A percentile compares a stretch with the other conserved stretches of the same genome.
Conservation (phyloP, 2,888 invertebrate species). For the Phaedon cochleariae region DNA sequence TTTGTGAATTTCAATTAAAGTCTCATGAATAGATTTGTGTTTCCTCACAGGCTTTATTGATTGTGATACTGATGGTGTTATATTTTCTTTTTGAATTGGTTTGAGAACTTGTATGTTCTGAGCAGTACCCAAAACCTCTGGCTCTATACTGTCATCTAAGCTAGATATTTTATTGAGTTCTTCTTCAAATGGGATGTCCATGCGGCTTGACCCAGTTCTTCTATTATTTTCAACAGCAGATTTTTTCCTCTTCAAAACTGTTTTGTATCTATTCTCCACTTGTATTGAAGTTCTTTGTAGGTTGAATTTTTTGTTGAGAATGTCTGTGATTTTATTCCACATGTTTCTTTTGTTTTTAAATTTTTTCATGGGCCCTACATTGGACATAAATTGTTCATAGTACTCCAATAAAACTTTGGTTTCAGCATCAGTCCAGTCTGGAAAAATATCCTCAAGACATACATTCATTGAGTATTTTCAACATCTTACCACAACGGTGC, state of each 20-base stretch:
- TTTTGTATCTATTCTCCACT: constrained; percentile 38
- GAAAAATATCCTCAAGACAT: constrained; percentile 1
- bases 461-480: not conserved
- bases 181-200: constrained; percentile 31
- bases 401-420: constrained; percentile 11
- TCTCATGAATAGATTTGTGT: constrained; percentile 6
- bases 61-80: not conserved
- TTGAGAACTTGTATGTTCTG: constrained; percentile 9
- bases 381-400: constrained; percentile 14
- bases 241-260: constrained; percentile 39
- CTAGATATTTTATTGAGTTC: constrained; percentile 38
- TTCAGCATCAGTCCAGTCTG: constrained; percentile 15
- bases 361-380: constrained; percentile 19
- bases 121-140: constrained; percentile 31
- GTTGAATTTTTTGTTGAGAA: constrained; percentile 18
- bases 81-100: not conserved
- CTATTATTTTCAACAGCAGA: constrained; percentile 35
- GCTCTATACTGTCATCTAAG: constrained; percentile 41
- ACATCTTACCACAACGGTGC: not conserved
- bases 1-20: constrained; percentile 4
- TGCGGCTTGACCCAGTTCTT: constrained; percentile 25
- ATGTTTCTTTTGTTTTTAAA: constrained; percentile 37
- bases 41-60: not conserved
- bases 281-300: constrained; percentile 21
- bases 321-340: constrained; percentile 33